These are phyloP conservation scores for Leptopilina clavipes DNA, from an alignment of 1,140 invertebrate species.

Conservation along the genomic window DNA sequence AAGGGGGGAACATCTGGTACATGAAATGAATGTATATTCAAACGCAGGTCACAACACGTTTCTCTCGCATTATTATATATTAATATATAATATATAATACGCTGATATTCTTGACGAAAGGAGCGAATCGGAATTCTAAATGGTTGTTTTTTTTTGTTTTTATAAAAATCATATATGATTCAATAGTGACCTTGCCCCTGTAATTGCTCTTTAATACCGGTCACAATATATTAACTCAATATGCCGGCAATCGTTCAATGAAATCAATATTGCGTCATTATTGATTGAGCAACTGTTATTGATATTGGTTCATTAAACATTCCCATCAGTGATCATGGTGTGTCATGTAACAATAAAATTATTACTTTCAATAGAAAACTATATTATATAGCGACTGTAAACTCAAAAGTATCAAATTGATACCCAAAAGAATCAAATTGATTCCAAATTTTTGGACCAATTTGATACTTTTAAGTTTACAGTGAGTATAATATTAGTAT, in stretches of 20 bases:
- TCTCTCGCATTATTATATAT: slow-evolving; percentile 16
- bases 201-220: slow-evolving; percentile 17
- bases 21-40: slow-evolving; percentile 36
- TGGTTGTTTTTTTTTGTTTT: no score
- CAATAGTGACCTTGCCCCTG: slow-evolving; percentile 47
- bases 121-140: slow-evolving; percentile 41
- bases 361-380: no score
- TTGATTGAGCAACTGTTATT: slow-evolving; percentile 1
- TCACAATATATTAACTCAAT: background rate
- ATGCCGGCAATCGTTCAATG: background rate
- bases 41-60: slow-evolving; percentile 54
- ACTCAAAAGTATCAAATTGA: no score
- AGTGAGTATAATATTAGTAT: no score
- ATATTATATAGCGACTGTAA: no score
- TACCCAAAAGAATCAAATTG: no score
- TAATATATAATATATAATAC: no score
- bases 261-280: slow-evolving; percentile 12
- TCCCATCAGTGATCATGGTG: background rate
- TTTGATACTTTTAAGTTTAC: no score
- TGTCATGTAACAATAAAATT: no score
- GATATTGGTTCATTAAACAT: slow-evolving; percentile 6
- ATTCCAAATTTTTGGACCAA: no score
- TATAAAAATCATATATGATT: slow-evolving; percentile 44
- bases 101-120: slow-evolving; percentile 26
- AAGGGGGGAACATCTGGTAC: slow-evolving; percentile 51